Evolutionary conservation across 2,113 vertebrate genomes (phyloP).

Genomic region (Aleadryas rufinucha): DNA sequence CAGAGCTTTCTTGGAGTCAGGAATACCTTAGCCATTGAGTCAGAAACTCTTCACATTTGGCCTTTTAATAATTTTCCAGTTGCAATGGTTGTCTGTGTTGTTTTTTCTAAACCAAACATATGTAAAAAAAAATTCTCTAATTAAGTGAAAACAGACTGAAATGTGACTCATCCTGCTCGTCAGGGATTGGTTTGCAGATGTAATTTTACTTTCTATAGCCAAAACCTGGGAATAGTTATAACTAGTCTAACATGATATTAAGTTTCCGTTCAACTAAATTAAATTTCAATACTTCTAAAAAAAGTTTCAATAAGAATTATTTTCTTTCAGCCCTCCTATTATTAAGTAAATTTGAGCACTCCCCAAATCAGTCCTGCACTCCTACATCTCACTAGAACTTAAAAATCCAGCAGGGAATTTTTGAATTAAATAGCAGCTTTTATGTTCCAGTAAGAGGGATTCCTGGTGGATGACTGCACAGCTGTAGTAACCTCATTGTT

Average conservation of each 20-base stretch:
- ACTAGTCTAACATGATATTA: background rate
- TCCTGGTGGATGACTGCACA: background rate
- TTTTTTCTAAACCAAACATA: conserved; percentile 41
- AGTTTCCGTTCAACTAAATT: conserved; percentile 1
- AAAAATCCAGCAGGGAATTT: background rate
- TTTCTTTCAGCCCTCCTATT: background rate
- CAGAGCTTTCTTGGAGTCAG: background rate
- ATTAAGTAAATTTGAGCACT: background rate
- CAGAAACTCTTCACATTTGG: conserved; percentile 58
- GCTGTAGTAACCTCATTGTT: background rate
- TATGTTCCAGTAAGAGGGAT: background rate
- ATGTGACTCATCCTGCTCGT: conserved; percentile 47
- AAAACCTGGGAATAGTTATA: conserved; percentile 18
- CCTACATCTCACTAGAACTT: background rate
- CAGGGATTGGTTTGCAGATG: conserved; percentile 58
- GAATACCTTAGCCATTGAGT: conserved; percentile 44
- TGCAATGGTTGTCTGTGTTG: conserved; percentile 28
- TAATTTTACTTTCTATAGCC: conserved; percentile 29
- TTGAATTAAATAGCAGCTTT: background rate
- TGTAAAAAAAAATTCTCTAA: conserved; percentile 39
- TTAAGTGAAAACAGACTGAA: conserved; percentile 64
- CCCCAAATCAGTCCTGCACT: background rate
- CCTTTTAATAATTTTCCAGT: conserved; percentile 44
- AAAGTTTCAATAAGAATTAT: background rate
- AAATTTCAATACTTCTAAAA: background rate